Evolutionary conservation across 2,888 invertebrate species (phyloP), one percentile per base, ranked within the genome.

Genomic region (Cylloceria caligata): DNA sequence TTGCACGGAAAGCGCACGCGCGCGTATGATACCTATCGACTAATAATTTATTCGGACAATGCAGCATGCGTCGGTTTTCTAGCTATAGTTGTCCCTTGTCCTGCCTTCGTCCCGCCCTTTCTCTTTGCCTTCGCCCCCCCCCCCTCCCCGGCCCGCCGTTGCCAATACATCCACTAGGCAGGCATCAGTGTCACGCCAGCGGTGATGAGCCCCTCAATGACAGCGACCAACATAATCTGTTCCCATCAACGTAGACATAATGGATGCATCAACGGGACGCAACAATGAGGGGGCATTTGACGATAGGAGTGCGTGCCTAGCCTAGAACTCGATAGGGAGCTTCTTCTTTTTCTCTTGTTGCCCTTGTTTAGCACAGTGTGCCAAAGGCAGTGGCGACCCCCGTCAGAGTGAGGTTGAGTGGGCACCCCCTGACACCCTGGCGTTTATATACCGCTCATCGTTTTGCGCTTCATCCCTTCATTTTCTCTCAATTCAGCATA

Each of bases 171-270:
- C 64, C 34, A 42, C 49, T 30, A 79, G 85, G 64, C 75, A 67
- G 80, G 89, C 90, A 90, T 90, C 90, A 88, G 88, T 90, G 89
- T 90, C 90, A 90, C 88, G 89, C 85, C 81, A 68, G 68, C 83
- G 85, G 87, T 89, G 89, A 90, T 90, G 88, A 90, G 88, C 88
- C 90, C 89, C 85, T 90, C 90, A 89, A 89, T 91, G 91, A 91
- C 91, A 91, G 88, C 89, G 88, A 90, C 90, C 89, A 88, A 89
- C 90, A 89, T 91, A 91, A 91, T 91, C 91, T 90, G 89, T 91
- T 91, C 91, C 91, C 91, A 91, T 91, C 91, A 87, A 87, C 86
- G 87, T 83, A 87, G 90, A 90, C 90, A 91, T 91, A 91, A 91
- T 91, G 89, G 91, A 89, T 87, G 88, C 89, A 86, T 87, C 89